These are phyloP conservation scores for Epizoanthus stellaris DNA, from an alignment of 92 coral and sea anemone species.

Conservation along the genomic window DNA sequence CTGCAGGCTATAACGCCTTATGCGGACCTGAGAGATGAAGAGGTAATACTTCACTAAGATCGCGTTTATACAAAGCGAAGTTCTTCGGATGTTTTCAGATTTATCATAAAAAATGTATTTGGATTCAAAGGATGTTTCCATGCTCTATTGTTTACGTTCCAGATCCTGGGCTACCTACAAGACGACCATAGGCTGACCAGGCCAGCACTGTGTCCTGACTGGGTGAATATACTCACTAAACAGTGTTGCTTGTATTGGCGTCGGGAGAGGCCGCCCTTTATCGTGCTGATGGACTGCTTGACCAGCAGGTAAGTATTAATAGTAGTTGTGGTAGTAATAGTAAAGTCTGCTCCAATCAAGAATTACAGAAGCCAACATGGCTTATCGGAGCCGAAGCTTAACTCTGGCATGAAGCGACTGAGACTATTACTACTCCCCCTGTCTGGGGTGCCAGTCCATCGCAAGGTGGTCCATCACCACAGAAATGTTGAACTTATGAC, in stretches of 20 bases:
- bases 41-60: not conserved
- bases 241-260: slow-evolving; percentile 73
- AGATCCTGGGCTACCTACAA: slow-evolving; percentile 47
- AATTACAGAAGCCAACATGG: no score
- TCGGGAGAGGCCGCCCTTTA: slow-evolving; percentile 68
- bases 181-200: slow-evolving; percentile 43
- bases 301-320: slow-evolving; percentile 52
- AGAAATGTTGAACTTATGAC: no score
- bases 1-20: slow-evolving; percentile 17
- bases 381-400: no score
- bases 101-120: not conserved
- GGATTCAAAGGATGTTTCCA: not conserved
- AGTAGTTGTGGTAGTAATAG: not conserved
- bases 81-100: not conserved
- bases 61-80: not conserved
- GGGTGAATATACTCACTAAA: slow-evolving; percentile 66
- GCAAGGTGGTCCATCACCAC: no score
- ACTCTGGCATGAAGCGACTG: no score
- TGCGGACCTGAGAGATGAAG: slow-evolving; percentile 5
- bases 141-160: not conserved
- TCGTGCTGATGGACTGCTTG: slow-evolving; percentile 65
- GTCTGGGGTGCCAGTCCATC: no score
- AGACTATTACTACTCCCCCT: no score
- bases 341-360: no score
- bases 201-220: slow-evolving; percentile 64